Percentiles rank a stretch among this genome's conserved stretches.
Evolutionary conservation across 2,113 vertebrate genomes (phyloP).

Genomic region (Peucedramus taeniatus): DNA sequence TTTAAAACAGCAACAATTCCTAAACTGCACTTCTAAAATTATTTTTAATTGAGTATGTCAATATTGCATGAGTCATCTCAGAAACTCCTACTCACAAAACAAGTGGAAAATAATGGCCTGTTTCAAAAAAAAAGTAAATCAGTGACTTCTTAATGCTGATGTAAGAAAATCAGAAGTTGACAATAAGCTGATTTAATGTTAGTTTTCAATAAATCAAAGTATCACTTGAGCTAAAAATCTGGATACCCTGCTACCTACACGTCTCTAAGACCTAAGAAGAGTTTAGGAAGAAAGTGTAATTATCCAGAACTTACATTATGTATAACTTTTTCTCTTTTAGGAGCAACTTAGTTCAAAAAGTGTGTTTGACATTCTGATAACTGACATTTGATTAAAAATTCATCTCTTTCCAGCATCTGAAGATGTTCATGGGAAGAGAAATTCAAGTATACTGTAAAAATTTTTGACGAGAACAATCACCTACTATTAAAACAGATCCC

Average conservation of each 20-base stretch:
- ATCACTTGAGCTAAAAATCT: not conserved
- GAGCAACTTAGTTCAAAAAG: not conserved
- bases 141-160: not conserved
- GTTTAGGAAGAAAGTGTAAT: not conserved
- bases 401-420: not conserved
- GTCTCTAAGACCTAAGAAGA: not conserved
- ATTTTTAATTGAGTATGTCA: not conserved
- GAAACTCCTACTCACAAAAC: not conserved
- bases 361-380: not conserved
- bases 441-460: not conserved
- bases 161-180: not conserved
- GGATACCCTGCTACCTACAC: not conserved
- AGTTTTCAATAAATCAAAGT: not conserved
- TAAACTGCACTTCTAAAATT: not conserved
- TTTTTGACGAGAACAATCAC: not conserved
- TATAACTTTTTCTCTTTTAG: not conserved
- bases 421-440: not conserved
- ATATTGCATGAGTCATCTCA: not conserved
- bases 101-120: not conserved
- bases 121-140: not conserved
- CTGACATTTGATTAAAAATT: not conserved
- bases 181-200: not conserved
- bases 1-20: not conserved
- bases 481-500: not conserved
- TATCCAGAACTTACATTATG: not conserved